Percentiles rank a stretch among this genome's conserved stretches.
Conservation (phyloP, 2,888 invertebrate genomes). For the Augiades crinisus region DNA sequence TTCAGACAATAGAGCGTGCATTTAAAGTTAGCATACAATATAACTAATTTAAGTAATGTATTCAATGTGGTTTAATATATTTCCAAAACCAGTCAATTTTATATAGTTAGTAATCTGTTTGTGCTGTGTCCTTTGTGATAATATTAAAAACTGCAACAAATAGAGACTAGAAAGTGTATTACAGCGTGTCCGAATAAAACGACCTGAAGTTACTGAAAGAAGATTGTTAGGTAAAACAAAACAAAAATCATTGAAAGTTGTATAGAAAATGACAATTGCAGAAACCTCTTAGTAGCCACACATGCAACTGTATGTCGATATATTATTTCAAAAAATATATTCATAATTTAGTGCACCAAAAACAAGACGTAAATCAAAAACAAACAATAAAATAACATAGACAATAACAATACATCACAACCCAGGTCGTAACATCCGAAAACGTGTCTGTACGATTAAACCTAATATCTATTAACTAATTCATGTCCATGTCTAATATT, state of each 20-base stretch:
- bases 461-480: conserved; percentile 59
- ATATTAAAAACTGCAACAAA: conserved; percentile 56
- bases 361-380: conserved; percentile 5
- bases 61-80: background rate
- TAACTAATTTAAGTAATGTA: background rate
- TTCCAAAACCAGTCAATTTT: background rate
- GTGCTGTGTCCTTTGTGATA: conserved; percentile 21
- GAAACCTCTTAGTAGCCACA: too few species aligned
- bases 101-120: conserved; percentile 17
- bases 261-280: too few species aligned
- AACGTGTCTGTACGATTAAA: conserved; percentile 52
- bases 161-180: conserved; percentile 77
- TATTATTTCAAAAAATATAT: conserved; percentile 18
- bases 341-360: conserved; percentile 10
- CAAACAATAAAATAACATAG: conserved; percentile 9
- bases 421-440: conserved; percentile 57
- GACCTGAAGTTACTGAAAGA: conserved; percentile 42
- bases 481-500: conserved; percentile 48
- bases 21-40: conserved; percentile 23
- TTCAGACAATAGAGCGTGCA: conserved; percentile 26
- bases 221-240: background rate
- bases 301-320: too few species aligned
- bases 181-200: conserved; percentile 55
- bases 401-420: conserved; percentile 26
- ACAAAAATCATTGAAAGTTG: background rate